Conservation (phyloP, 2,113 vertebrate species). For the Arothron firmamentum region DNA sequence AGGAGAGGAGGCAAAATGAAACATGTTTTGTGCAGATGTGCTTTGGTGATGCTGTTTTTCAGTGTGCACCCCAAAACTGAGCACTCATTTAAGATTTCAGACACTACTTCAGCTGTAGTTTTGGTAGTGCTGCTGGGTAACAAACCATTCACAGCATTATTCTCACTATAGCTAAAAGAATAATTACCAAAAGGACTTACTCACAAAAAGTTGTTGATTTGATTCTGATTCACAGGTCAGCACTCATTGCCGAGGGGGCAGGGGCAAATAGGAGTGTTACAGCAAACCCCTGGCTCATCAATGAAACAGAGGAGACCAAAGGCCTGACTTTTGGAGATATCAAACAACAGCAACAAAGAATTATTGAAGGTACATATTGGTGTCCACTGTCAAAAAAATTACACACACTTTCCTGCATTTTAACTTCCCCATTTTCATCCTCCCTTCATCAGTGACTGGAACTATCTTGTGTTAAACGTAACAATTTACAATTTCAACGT, state of each 20-base stretch:
- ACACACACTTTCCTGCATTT: neutral
- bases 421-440: no score
- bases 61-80: neutral
- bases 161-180: no score
- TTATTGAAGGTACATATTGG: conserved; percentile 83
- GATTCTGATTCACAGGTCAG: conserved; percentile 72
- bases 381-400: neutral
- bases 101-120: no score
- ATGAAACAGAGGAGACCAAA: conserved; percentile 88
- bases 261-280: conserved; percentile 56
- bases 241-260: conserved; percentile 78
- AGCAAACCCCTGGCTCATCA: conserved; percentile 87
- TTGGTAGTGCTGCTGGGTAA: no score
- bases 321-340: conserved; percentile 85
- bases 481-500: no score
- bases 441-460: no score
- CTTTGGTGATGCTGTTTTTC: neutral
- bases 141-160: no score
- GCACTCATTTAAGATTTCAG: no score
- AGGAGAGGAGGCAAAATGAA: conserved; percentile 11
- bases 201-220: neutral
- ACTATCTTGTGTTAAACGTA: no score
- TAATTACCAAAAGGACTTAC: no score
- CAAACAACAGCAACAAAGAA: conserved; percentile 86
- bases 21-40: conserved; percentile 44